These are phyloP conservation scores for Drosophila sulfurigaster DNA, from an alignment of 1,140 invertebrate species.

Conservation along the genomic window DNA sequence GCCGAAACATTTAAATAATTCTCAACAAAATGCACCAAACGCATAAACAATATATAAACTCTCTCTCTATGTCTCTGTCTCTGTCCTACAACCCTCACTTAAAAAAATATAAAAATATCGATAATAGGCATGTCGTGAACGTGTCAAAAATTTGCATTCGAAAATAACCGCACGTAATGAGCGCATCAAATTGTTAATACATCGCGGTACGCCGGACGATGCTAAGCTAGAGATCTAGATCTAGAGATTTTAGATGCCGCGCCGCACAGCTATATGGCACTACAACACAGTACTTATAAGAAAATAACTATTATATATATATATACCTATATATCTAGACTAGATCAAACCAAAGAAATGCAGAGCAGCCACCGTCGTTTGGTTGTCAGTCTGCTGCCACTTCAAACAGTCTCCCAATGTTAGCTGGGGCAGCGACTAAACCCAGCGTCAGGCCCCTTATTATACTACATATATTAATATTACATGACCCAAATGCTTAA, in stretches of 20 bases:
- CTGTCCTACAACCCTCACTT: conserved; percentile 24
- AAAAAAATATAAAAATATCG: conserved; percentile 41
- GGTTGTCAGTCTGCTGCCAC: conserved; percentile 8
- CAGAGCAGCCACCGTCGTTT: conserved; percentile 72
- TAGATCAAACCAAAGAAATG: conserved; percentile 59
- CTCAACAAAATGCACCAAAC: conserved; percentile 27
- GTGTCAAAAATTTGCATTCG: conserved; percentile 93
- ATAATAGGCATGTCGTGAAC: conserved; percentile 92
- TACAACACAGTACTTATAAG: conserved; percentile 55
- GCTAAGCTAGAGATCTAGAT: conserved; percentile 82
- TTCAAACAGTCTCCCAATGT: conserved; percentile 44
- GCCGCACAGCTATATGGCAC: conserved; percentile 47
- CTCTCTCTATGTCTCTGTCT: conserved; percentile 22
- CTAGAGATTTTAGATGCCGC: conserved; percentile 74
- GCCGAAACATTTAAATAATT: conserved; percentile 37
- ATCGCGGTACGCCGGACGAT: conserved; percentile 93
- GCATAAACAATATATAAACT: conserved; percentile 30
- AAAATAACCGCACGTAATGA: conserved; percentile 94
- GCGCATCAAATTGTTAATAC: conserved; percentile 93
- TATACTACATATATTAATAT: conserved; percentile 23
- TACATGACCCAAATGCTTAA: conserved; percentile 71
- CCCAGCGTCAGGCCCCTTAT: conserved; percentile 17
- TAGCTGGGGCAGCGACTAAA: conserved; percentile 21
- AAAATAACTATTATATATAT: conserved; percentile 28
- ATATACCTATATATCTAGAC: conserved; percentile 50